phyloP scores from a whole-genome alignment of 1,140 invertebrate genomes.

The Bombus confusus region DNA sequence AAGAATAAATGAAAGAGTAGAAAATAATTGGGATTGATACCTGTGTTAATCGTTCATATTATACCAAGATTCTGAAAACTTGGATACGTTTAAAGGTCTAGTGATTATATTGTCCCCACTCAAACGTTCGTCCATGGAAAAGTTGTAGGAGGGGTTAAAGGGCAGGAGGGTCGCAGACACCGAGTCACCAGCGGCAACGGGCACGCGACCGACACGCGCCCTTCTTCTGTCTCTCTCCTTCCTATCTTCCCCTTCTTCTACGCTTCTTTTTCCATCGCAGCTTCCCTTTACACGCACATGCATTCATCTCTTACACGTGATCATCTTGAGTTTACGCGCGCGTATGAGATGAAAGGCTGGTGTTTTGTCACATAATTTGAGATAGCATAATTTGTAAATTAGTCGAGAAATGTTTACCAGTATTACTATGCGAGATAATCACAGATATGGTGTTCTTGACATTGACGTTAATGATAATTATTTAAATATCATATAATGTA shows the following conservation, averaged over 20 bases:
- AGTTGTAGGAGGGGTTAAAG: slow-evolving; percentile 61
- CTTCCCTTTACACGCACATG: slow-evolving; percentile 55
- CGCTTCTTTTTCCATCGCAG: slow-evolving; percentile 64
- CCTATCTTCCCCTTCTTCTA: slow-evolving; percentile 52
- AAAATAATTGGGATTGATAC: background rate
- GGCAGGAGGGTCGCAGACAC: slow-evolving; percentile 69
- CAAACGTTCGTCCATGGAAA: slow-evolving; percentile 50
- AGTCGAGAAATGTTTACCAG: background rate
- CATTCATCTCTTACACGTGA: slow-evolving; percentile 43
- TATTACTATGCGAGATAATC: too few relatives aligned
- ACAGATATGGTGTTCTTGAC: background rate
- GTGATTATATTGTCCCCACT: background rate
- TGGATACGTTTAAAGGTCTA: background rate
- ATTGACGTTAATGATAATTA: background rate
- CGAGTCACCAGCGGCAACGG: slow-evolving; percentile 73
- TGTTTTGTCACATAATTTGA: slow-evolving; percentile 28
- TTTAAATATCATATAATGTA: background rate
- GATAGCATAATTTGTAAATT: slow-evolving; percentile 6
- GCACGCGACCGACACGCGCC: slow-evolving; percentile 79
- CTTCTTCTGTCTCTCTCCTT: slow-evolving; percentile 61
- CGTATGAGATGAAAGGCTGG: background rate
- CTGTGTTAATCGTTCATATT: background rate
- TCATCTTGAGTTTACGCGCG: slow-evolving; percentile 29
- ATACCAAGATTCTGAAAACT: background rate
- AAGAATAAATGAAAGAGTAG: background rate